These are phyloP conservation scores for Python bivittatus DNA, from an alignment of 2,113 vertebrate genomes.

Conservation along the genomic window DNA sequence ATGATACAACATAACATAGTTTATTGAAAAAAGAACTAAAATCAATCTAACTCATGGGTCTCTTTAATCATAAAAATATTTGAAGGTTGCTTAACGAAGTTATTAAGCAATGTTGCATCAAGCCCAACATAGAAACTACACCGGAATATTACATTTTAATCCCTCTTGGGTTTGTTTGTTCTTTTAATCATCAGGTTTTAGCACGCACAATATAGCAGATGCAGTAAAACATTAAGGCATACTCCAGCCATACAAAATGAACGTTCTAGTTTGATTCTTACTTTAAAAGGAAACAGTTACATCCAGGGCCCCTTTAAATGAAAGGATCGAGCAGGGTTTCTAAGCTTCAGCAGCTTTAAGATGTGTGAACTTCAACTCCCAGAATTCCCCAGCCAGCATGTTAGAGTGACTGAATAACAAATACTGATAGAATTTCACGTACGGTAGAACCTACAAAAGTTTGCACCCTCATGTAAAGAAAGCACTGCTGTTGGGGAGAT, in stretches of 20 bases:
- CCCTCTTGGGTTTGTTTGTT: not conserved
- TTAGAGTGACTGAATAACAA: no score
- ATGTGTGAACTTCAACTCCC: no score
- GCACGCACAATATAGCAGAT: not conserved
- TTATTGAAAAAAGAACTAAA: constrained; percentile 36
- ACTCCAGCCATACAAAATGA: not conserved
- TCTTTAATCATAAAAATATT: constrained; percentile 26
- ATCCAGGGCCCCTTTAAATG: not conserved
- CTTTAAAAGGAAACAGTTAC: not conserved
- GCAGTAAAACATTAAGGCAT: not conserved
- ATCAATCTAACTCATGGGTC: not conserved
- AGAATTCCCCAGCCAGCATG: no score
- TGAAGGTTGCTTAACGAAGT: not conserved
- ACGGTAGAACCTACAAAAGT: not conserved
- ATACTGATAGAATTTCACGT: not conserved
- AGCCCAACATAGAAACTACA: not conserved
- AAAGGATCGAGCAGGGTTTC: no score
- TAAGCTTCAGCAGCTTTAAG: no score
- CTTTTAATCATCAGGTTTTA: not conserved
- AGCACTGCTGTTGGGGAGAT: not conserved
- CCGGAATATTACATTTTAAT: not conserved
- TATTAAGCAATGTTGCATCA: not conserved
- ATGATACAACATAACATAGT: not conserved
- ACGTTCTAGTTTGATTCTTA: not conserved
- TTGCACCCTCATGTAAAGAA: not conserved